A percentile compares a stretch with the other conserved stretches of the same genome.
phyloP scores from a whole-genome alignment of 2,888 invertebrate species.

The Patella depressa region DNA sequence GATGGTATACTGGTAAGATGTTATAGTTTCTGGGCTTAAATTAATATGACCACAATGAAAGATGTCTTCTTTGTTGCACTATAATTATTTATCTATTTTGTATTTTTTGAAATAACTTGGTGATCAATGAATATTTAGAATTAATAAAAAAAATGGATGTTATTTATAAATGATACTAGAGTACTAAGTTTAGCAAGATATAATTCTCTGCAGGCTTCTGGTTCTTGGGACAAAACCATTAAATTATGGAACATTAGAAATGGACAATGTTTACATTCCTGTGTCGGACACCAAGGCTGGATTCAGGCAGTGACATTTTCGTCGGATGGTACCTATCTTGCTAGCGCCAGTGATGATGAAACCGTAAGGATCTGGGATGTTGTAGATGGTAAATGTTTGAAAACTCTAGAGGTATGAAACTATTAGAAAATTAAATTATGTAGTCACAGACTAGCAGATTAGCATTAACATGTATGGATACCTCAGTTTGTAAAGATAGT shows the following conservation, averaged over 20 bases:
- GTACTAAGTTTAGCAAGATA: too few relatives aligned
- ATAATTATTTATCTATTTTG: too few relatives aligned
- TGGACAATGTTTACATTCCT: slow-evolving; percentile 50
- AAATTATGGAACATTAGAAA: slow-evolving; percentile 66
- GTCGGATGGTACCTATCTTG: slow-evolving; percentile 62
- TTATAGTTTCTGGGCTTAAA: too few relatives aligned
- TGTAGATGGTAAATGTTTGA: slow-evolving; percentile 62
- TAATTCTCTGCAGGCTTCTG: slow-evolving; percentile 58
- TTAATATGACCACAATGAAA: too few relatives aligned
- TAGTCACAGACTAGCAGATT: too few relatives aligned
- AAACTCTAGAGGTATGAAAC: slow-evolving; percentile 56
- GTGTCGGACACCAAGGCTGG: slow-evolving; percentile 65
- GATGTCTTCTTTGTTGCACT: too few relatives aligned
- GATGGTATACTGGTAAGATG: slow-evolving; percentile 66
- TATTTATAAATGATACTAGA: too few relatives aligned
- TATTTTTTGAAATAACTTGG: too few relatives aligned
- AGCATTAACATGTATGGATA: too few relatives aligned
- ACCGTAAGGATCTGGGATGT: slow-evolving; percentile 68
- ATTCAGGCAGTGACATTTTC: slow-evolving; percentile 68
- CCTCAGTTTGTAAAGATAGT: too few relatives aligned
- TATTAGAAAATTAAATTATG: neutral
- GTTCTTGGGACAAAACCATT: slow-evolving; percentile 69
- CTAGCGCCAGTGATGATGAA: slow-evolving; percentile 68
- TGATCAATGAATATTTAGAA: too few relatives aligned
- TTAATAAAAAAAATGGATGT: too few relatives aligned